Evolutionary conservation across 2,113 vertebrate species (phyloP), one percentile per base, ranked within the genome.

Genomic region (Xiphias gladius): DNA sequence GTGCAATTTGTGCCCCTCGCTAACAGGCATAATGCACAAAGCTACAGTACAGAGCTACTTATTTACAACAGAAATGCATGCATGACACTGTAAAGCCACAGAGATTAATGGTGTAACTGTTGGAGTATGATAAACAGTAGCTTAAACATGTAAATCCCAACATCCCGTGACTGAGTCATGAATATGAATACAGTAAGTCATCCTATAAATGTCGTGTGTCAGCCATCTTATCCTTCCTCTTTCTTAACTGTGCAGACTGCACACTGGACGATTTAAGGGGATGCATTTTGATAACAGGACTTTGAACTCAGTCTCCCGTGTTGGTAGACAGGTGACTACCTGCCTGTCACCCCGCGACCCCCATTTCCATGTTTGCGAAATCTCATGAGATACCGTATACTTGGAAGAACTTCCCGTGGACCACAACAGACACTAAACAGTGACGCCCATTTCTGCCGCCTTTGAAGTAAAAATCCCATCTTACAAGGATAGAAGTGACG

Each of bases 1-100:
- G 70, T 62, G 30, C 76, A 12, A 12, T 39, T 50, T 63, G 88
- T 74, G 73, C 80, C 62, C 46, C 48, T 83, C 78, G 61, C 72
- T 37, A 17, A 73, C 65, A 63, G 77, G 81, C 52, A 12, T 82
- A 70, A 73, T 50, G 41, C 79, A 81, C 65, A 89, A 80, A 84
- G 76, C 80, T 37, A 82, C 81, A 61, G 57, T 76, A 19, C 67
- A 78, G 37, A 70, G 83, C 75, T 79, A 24, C 81, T 89, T 75
- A 84, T 72, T 67, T 54, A 14, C 30, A 14, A 30, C 64, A 71
- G 7, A 64, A 69, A 80, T 26, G 24, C 46, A 83, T 54, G 73
- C 68, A 68, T 22, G 28, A 48, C 76, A 57, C 41, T 26, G 50
- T 77, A 79, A 81, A 78, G 50, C 66, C 57, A 76, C 19, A 19